phyloP scores from a whole-genome alignment of 2,797 vertebrate species.

The Notolabrus celidotus region DNA sequence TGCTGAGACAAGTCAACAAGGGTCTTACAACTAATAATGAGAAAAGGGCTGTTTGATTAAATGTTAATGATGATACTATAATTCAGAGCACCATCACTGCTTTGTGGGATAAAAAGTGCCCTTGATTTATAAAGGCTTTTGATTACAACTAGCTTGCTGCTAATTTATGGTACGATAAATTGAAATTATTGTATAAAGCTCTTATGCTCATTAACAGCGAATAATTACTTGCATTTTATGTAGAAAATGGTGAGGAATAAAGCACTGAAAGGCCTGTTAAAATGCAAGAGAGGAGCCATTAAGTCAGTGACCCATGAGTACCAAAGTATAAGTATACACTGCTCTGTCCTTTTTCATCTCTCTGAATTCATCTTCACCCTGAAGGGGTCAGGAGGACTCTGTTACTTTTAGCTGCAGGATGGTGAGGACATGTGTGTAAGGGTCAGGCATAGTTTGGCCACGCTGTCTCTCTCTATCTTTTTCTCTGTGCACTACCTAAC shows the following conservation, averaged over 20 bases:
- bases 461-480: constrained; percentile 77
- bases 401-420: constrained; percentile 53
- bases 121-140: constrained; percentile 7
- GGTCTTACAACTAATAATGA: background rate
- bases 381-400: constrained; percentile 35
- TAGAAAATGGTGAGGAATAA: constrained; percentile 9
- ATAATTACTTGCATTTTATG: constrained; percentile 15
- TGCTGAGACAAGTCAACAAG: background rate
- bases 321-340: constrained; percentile 28
- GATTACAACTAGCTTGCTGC: constrained; percentile 9
- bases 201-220: constrained; percentile 13
- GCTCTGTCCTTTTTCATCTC: constrained; percentile 17
- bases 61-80: background rate
- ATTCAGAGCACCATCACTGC: background rate
- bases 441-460: constrained; percentile 69
- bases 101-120: constrained; percentile 1
- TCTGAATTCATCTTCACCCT: constrained; percentile 35
- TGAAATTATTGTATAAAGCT: background rate
- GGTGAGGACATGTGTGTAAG: constrained; percentile 42
- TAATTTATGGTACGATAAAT: background rate
- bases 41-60: background rate
- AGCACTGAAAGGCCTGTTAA: constrained; percentile 8
- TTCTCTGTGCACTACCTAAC: constrained; percentile 67
- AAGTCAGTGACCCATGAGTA: constrained; percentile 22
- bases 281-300: constrained; percentile 24